These are phyloP conservation scores for Nipponacmea schrenckii DNA, from an alignment of 2,888 invertebrate genomes.

Conservation along the genomic window DNA sequence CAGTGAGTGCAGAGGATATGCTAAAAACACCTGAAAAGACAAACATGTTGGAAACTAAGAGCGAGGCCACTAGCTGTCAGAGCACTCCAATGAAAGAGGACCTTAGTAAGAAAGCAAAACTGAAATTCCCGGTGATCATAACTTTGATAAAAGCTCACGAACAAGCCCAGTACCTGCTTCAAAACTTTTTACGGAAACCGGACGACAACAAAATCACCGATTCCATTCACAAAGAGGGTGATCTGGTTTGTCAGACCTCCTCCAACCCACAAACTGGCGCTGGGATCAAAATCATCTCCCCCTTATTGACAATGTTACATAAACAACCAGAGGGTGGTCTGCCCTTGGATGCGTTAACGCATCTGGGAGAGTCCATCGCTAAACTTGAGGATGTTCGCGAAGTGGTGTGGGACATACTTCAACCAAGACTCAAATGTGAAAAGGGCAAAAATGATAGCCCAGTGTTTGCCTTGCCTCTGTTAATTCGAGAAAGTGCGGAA, in stretches of 20 bases:
- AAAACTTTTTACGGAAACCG: slow-evolving; percentile 26
- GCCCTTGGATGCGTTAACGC: slow-evolving; percentile 23
- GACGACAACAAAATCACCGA: slow-evolving; percentile 3
- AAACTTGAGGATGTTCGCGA: slow-evolving; percentile 52
- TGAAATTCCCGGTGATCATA: slow-evolving; percentile 40
- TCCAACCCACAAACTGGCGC: slow-evolving; percentile 6
- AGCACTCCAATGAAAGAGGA: slow-evolving; percentile 16
- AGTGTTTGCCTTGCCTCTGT: slow-evolving; percentile 58
- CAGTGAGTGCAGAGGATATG: no score
- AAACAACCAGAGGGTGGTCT: not conserved
- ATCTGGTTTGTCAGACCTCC: not conserved
- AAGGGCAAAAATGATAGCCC: slow-evolving; percentile 62
- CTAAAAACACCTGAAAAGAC: no score
- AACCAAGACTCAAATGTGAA: slow-evolving; percentile 57
- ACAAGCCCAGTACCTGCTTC: slow-evolving; percentile 44
- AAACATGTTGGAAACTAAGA: not conserved
- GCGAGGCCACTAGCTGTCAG: not conserved
- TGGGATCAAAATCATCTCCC: slow-evolving; percentile 8
- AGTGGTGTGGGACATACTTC: slow-evolving; percentile 50
- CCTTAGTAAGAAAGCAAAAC: slow-evolving; percentile 18
- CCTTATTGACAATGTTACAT: slow-evolving; percentile 1
- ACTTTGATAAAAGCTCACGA: slow-evolving; percentile 50
- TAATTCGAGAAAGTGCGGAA: slow-evolving; percentile 43
- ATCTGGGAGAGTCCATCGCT: slow-evolving; percentile 36
- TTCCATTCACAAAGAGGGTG: slow-evolving; percentile 3